Conservation (phyloP, 30 jellyfish, hydroid and myxozoan species). For the Hydractinia symbiolongicarpus region DNA sequence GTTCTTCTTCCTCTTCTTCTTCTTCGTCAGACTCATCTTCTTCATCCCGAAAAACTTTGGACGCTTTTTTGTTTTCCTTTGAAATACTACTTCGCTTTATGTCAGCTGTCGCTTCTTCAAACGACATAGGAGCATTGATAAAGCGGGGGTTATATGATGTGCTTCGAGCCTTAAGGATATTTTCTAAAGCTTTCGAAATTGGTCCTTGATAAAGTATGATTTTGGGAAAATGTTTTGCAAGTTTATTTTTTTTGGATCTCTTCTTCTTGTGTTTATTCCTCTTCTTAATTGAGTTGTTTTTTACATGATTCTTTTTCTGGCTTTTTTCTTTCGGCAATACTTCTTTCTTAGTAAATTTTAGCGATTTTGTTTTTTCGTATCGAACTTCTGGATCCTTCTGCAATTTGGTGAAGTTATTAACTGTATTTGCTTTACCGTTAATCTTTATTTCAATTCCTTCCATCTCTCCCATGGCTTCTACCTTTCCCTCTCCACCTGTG, state of each 20-base stretch:
- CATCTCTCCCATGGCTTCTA: constrained; percentile 24
- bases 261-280: background rate
- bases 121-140: constrained; percentile 6
- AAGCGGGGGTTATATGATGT: background rate
- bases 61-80: background rate
- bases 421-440: constrained; percentile 18
- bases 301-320: background rate
- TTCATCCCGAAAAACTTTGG: background rate
- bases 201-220: constrained; percentile 61
- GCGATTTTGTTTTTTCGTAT: background rate
- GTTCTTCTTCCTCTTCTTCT: constrained; percentile 8
- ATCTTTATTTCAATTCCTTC: constrained; percentile 17
- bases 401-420: constrained; percentile 18
- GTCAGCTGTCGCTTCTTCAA: constrained; percentile 29
- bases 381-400: background rate
- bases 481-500: background rate
- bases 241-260: constrained; percentile 2
- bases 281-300: background rate
- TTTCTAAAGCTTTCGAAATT: constrained; percentile 61
- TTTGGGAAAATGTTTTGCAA: constrained; percentile 26
- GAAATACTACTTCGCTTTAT: constrained; percentile 30
- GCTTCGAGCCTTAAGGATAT: constrained; percentile 44
- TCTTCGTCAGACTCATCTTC: constrained; percentile 11
- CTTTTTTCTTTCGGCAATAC: background rate
- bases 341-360: constrained; percentile 17